Percentiles rank a stretch among this genome's conserved stretches.
Conservation (phyloP, 2,888 invertebrate genomes). For the Standfussiana lucernea region DNA sequence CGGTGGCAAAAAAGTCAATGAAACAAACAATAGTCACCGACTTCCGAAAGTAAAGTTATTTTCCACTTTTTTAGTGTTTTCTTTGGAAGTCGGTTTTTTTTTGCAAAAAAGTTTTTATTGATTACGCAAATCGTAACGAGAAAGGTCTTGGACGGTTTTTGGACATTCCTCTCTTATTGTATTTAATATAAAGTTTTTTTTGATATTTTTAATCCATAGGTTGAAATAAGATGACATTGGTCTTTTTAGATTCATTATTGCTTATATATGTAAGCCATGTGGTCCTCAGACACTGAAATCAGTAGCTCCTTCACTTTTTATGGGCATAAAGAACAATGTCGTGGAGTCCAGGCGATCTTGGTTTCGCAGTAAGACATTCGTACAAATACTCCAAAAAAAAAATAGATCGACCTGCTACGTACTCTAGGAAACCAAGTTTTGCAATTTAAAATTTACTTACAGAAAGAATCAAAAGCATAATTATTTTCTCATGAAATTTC, state of each 20-base stretch:
- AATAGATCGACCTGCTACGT: too few relatives aligned
- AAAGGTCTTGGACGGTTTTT: slow-evolving; percentile 53
- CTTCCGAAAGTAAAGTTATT: too few relatives aligned
- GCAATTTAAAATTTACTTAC: neutral
- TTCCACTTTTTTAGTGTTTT: too few relatives aligned
- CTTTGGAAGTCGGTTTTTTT: too few relatives aligned
- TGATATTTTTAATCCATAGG: neutral
- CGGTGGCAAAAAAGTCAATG: too few relatives aligned
- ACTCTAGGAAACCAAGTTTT: neutral
- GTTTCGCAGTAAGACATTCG: too few relatives aligned
- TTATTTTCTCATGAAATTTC: neutral
- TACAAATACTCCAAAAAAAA: too few relatives aligned
- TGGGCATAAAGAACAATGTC: neutral
- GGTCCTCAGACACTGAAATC: neutral
- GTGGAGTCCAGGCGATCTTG: too few relatives aligned
- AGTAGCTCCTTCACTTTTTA: neutral
- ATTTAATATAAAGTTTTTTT: slow-evolving; percentile 13
- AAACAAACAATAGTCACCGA: too few relatives aligned
- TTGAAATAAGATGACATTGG: neutral
- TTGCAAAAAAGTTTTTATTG: too few relatives aligned
- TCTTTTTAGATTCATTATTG: neutral
- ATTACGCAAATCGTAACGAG: slow-evolving; percentile 80
- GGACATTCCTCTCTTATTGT: slow-evolving; percentile 26
- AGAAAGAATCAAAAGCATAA: neutral
- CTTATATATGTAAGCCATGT: neutral